Percentiles rank a stretch among this genome's conserved stretches.
Conservation (phyloP, 2,797 vertebrate genomes). For the Sebastes oblongus region DNA sequence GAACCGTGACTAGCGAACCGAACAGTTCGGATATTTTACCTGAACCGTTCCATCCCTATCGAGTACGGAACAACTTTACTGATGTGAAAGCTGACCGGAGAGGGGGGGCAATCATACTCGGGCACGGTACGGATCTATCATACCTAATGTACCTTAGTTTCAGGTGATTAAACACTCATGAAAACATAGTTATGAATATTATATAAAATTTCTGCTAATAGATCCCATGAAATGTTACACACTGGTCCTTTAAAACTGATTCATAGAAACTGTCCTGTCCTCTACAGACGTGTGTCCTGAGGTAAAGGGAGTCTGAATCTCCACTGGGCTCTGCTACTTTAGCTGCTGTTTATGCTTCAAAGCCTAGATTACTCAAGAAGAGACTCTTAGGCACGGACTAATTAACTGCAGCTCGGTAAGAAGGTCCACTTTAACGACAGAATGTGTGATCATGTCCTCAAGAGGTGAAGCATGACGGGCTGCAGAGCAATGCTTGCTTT, state of each 20-base stretch:
- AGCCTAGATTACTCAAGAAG: slow-evolving; percentile 3
- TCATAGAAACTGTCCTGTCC: not conserved
- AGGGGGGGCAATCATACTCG: no score
- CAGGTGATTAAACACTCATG: no score
- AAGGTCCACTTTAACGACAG: slow-evolving; percentile 20
- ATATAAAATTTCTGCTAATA: no score
- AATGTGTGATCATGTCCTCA: slow-evolving; percentile 16
- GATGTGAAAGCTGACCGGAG: no score
- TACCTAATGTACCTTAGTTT: no score
- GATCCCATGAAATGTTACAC: no score
- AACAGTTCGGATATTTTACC: no score
- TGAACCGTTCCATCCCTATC: no score
- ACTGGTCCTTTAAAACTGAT: not conserved
- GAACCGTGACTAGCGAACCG: no score
- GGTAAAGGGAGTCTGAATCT: not conserved
- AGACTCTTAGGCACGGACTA: slow-evolving; percentile 23
- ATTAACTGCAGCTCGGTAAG: slow-evolving; percentile 17
- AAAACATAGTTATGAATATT: no score
- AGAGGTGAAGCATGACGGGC: not conserved
- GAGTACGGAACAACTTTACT: no score
- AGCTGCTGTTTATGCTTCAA: not conserved
- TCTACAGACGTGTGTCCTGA: not conserved
- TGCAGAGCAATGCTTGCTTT: not conserved
- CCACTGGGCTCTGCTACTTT: not conserved
- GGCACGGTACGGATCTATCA: no score